Conservation (phyloP, 1,140 invertebrate species). For the Drosophila ohnishii region DNA sequence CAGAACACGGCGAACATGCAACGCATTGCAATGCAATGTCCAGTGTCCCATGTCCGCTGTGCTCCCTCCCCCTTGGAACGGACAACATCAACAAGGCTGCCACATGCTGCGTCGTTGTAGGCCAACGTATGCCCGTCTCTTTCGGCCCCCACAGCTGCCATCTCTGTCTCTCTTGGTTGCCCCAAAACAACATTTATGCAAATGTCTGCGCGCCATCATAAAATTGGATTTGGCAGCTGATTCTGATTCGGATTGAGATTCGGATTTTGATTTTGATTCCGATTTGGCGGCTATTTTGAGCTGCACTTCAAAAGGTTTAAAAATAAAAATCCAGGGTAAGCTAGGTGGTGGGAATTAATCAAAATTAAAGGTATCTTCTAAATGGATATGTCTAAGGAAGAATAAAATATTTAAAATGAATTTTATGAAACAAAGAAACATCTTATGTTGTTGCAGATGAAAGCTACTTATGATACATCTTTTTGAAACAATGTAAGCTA, state of each 20-base stretch:
- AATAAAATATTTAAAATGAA: not conserved
- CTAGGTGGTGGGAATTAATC: not conserved
- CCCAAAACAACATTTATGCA: conserved; percentile 66
- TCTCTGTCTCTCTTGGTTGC: conserved; percentile 18
- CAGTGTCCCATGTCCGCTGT: conserved; percentile 22
- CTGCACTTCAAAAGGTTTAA: conserved; percentile 1
- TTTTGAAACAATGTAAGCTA: not conserved
- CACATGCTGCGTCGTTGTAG: conserved; percentile 65
- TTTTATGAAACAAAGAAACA: too few relatives aligned
- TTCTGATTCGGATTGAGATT: conserved; percentile 40
- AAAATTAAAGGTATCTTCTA: not conserved
- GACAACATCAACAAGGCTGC: conserved; percentile 70
- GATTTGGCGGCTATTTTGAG: conserved; percentile 64
- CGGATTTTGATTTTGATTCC: conserved; percentile 24
- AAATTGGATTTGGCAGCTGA: conserved; percentile 80
- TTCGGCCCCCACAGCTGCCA: conserved; percentile 16
- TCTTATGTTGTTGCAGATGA: not conserved
- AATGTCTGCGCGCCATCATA: conserved; percentile 72
- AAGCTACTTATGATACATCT: too few relatives aligned
- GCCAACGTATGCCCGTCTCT: conserved; percentile 37
- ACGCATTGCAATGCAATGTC: conserved; percentile 62
- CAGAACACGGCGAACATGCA: conserved; percentile 74
- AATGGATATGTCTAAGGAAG: too few relatives aligned
- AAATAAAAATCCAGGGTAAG: not conserved
- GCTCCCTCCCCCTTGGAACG: conserved; percentile 11